These are phyloP conservation scores for Uromys caudimaculatus DNA, from an alignment of 2,797 vertebrate species.

Conservation along the genomic window DNA sequence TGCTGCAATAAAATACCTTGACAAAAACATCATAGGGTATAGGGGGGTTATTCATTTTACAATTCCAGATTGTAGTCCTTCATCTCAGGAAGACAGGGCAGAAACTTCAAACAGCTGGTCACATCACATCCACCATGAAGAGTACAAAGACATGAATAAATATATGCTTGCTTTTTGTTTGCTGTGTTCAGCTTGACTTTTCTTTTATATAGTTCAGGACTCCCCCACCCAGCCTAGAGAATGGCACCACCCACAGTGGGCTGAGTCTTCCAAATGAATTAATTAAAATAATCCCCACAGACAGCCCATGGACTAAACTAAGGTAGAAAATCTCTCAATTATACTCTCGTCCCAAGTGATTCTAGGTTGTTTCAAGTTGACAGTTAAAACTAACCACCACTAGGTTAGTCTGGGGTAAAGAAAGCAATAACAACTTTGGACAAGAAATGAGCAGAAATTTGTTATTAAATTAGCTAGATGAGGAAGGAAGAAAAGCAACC, in stretches of 20 bases:
- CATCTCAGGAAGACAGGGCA: background rate
- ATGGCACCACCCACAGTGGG: background rate
- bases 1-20: background rate
- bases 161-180: background rate
- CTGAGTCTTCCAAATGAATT: background rate
- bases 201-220: background rate
- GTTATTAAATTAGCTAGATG: background rate
- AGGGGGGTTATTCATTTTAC: background rate
- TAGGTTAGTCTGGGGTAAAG: background rate
- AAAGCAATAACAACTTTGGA: background rate
- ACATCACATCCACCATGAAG: background rate
- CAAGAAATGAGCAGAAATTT: constrained; percentile 28
- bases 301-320: background rate
- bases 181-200: background rate
- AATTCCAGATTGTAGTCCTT: background rate
- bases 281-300: background rate
- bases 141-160: background rate
- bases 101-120: background rate
- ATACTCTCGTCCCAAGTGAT: background rate
- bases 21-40: background rate
- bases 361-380: background rate
- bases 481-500: background rate
- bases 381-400: background rate
- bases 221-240: background rate
- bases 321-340: background rate